These are phyloP conservation scores for Euwallacea fornicatus DNA, from an alignment of 1,140 invertebrate genomes.

Conservation along the genomic window DNA sequence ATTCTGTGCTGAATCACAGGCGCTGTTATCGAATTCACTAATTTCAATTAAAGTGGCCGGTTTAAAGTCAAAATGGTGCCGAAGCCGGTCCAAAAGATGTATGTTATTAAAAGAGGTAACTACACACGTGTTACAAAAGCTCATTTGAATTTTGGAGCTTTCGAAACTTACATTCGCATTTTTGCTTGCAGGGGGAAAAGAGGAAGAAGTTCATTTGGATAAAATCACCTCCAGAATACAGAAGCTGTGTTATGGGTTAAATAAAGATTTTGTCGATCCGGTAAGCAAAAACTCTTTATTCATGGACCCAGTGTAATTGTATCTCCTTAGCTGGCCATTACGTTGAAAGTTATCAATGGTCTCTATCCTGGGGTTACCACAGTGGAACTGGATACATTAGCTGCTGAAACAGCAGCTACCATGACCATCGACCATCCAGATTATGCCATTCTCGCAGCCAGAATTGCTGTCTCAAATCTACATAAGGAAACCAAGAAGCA, in stretches of 20 bases:
- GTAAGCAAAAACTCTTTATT: conserved; percentile 61
- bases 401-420: conserved; percentile 94
- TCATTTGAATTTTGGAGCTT: conserved; percentile 4
- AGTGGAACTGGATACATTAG: conserved; percentile 94
- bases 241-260: conserved; percentile 94
- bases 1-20: neutral
- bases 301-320: no score
- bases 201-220: conserved; percentile 93
- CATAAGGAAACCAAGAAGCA: conserved; percentile 95
- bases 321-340: conserved; percentile 58
- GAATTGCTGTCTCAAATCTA: conserved; percentile 95
- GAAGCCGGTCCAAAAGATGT: conserved; percentile 53
- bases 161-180: neutral
- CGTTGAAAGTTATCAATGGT: conserved; percentile 87
- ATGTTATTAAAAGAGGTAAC: conserved; percentile 59
- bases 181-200: conserved; percentile 72
- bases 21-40: no score
- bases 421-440: conserved; percentile 97
- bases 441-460: conserved; percentile 92
- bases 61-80: conserved; percentile 39
- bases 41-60: neutral
- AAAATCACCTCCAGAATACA: conserved; percentile 96
- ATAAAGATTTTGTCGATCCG: conserved; percentile 95
- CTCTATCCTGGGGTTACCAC: conserved; percentile 96
- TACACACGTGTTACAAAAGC: conserved; percentile 5